A percentile compares a stretch with the other conserved stretches of the same genome.
phyloP scores from a whole-genome alignment of 2,113 vertebrate genomes.

The Cryptotis parvus region DNA sequence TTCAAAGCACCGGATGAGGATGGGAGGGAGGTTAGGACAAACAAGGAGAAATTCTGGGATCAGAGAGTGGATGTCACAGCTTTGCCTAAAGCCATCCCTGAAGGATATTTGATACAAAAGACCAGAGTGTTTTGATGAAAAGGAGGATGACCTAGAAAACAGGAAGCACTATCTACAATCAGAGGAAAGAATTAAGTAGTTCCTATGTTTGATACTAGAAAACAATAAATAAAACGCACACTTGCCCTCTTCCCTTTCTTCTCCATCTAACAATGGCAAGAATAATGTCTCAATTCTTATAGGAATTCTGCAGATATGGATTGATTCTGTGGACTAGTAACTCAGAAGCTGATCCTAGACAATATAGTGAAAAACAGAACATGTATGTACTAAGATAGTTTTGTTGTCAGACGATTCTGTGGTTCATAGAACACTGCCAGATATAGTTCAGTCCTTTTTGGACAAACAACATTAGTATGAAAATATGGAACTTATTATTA shows the following conservation, averaged over 20 bases:
- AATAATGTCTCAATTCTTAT: not conserved
- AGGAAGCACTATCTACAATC: not conserved
- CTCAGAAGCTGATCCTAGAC: not conserved
- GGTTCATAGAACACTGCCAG: not conserved
- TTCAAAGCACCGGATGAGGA: not conserved
- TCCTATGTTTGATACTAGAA: not conserved
- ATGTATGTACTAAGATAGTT: no score
- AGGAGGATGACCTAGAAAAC: not conserved
- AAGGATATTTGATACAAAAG: not conserved
- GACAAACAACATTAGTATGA: not conserved
- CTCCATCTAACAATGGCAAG: not conserved
- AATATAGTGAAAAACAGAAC: not conserved
- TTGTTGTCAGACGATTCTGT: not conserved
- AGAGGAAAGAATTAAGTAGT: not conserved
- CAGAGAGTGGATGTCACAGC: not conserved
- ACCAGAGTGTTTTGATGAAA: not conserved
- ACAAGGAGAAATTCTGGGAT: not conserved
- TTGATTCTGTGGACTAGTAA: not conserved
- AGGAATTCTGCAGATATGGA: not conserved
- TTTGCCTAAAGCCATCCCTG: not conserved
- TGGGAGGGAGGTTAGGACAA: not conserved
- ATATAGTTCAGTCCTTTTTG: not conserved
- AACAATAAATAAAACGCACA: not conserved
- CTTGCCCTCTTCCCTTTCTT: fast-evolving
- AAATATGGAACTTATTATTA: not conserved